Evolutionary conservation across 1,140 invertebrate species (phyloP), one percentile per base, ranked within the genome.

Genomic region (Magallana ariakensis): DNA sequence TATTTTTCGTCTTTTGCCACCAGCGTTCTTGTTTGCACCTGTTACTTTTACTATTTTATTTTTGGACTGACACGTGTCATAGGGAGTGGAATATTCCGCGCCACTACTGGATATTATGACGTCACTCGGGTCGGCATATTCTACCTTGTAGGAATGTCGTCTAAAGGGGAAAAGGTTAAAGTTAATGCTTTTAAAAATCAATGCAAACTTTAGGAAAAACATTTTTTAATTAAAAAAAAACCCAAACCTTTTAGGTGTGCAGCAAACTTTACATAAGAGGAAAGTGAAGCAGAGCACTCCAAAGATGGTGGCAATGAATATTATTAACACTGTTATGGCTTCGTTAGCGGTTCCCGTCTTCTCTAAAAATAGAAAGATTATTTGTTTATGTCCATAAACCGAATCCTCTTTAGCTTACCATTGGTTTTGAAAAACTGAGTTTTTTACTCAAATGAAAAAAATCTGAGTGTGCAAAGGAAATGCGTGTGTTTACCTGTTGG

Each of bases 71-170:
- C 66, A 75, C 8, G 66, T 75, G 66, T 75, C 66, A 75, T 75
- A 75, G 9, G 66, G 66, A 1, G 66, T 75, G 22, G 66, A 75
- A 75, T 75, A 75, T 26, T 75, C 66, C 13, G 66, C 66, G 22
- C 66, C 66, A 75, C 66, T 75, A 13, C 66, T 75, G 22, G 66
- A 75, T 26, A 26, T 26, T 8, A 75, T 75, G 19, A 75, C 66
- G 66, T 75, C 66, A 75, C 66, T 75, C 9, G 66, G 66, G 22
- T 75, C 66, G 22, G 66, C 66, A 22, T 75, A 75, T 75, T 75
- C 66, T 13, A 75, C 66, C 66, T 75, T 75, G 15, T 75, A 75
- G 7, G 66, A 75, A 26, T 19, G 66, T 13, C 66, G 66, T 26
- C 66, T 75, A 75, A 1, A 75, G 22, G 15, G 2, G 33, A 19